These are phyloP conservation scores for Bombus breviceps DNA, from an alignment of 1,140 invertebrate genomes.

Conservation along the genomic window DNA sequence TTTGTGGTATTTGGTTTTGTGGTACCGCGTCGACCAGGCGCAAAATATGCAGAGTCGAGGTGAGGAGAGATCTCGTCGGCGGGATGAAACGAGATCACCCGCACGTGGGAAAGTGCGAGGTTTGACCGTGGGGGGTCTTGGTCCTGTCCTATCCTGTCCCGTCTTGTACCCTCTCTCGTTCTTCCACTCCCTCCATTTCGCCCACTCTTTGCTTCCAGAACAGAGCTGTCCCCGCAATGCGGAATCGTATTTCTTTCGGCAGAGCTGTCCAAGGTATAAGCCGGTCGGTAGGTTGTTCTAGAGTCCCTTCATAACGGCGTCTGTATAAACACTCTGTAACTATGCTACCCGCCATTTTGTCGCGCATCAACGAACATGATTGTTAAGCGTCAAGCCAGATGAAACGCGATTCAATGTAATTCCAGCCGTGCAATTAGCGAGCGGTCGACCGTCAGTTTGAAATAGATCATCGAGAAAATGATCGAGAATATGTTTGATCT, in stretches of 20 bases:
- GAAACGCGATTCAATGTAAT: too few species aligned
- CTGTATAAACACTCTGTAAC: conserved; percentile 24
- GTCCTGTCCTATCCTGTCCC: conserved; percentile 72
- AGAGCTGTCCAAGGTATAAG: conserved; percentile 62
- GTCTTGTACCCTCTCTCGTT: conserved; percentile 68
- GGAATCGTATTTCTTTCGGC: conserved; percentile 79
- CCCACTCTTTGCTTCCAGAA: conserved; percentile 67
- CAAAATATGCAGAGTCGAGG: conserved; percentile 74
- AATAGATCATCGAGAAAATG: too few species aligned
- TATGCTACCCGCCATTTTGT: conserved; percentile 55
- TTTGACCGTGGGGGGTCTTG: conserved; percentile 79
- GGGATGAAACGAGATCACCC: conserved; percentile 82
- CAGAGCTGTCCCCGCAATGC: conserved; percentile 69
- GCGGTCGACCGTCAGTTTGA: too few species aligned
- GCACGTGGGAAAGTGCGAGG: conserved; percentile 82
- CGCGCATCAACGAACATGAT: conserved; percentile 25
- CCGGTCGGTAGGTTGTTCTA: conserved; percentile 68
- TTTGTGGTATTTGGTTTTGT: conserved; percentile 42
- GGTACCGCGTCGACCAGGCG: conserved; percentile 44
- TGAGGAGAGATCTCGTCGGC: conserved; percentile 76
- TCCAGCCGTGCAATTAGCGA: too few species aligned
- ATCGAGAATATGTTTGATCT: too few species aligned
- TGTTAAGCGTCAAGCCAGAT: too few species aligned
- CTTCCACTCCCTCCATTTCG: conserved; percentile 59
- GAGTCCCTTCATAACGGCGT: conserved; percentile 61